Conservation (phyloP, 1,140 invertebrate species). For the Drosophila pseudoobscura region DNA sequence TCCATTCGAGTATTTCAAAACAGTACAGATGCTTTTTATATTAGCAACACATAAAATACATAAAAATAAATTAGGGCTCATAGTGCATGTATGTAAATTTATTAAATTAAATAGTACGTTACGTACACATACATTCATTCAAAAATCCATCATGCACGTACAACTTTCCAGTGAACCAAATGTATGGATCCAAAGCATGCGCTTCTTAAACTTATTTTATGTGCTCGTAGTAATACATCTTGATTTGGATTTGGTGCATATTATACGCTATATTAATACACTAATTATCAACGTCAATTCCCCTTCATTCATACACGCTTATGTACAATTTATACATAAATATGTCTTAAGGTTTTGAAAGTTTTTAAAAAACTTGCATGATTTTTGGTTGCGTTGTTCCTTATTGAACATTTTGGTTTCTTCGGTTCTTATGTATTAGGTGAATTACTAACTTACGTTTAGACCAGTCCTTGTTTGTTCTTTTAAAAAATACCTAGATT, state of each 20-base stretch:
- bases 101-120: no score
- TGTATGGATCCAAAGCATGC: no score
- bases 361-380: constrained; percentile 66
- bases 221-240: no score
- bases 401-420: constrained; percentile 59
- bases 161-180: no score
- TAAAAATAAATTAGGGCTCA: constrained; percentile 7
- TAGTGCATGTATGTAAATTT: no score
- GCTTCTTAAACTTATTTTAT: no score
- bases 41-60: constrained; percentile 10
- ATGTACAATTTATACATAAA: constrained; percentile 42
- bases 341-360: constrained; percentile 25
- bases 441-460: not conserved
- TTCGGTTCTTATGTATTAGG: constrained; percentile 19
- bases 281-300: no score
- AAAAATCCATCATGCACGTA: no score
- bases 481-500: constrained; percentile 4
- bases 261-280: no score
- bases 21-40: constrained; percentile 6
- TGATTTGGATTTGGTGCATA: no score
- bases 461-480: not conserved
- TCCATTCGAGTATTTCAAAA: constrained; percentile 43
- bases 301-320: not conserved
- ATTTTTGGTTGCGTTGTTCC: constrained; percentile 61
- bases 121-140: no score